A percentile compares a stretch with the other conserved stretches of the same genome.
These are phyloP conservation scores for Amphipoea lucens DNA, from an alignment of 2,888 invertebrate species.

Conservation along the genomic window DNA sequence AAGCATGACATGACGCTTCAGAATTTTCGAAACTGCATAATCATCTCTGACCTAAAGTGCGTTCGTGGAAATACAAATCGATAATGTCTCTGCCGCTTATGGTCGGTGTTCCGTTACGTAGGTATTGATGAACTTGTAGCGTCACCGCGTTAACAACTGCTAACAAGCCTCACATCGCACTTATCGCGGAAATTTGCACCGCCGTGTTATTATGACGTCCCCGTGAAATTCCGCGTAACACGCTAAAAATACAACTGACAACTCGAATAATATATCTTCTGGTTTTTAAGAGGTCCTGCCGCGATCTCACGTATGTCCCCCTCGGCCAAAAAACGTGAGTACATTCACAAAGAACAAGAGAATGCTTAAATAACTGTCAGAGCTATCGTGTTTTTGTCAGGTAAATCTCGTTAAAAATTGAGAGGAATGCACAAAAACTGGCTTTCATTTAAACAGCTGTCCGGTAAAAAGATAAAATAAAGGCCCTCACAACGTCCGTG, in stretches of 20 bases:
- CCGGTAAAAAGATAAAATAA: conserved; percentile 81
- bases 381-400: conserved; percentile 80
- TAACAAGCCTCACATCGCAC: conserved; percentile 74
- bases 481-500: conserved; percentile 74
- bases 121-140: conserved; percentile 69
- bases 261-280: conserved; percentile 62
- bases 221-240: conserved; percentile 62
- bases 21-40: conserved; percentile 74
- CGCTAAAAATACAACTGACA: conserved; percentile 59
- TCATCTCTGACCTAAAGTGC: conserved; percentile 72
- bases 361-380: conserved; percentile 84
- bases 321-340: conserved; percentile 69
- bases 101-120: conserved; percentile 71
- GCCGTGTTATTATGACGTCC: conserved; percentile 67
- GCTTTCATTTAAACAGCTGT: conserved; percentile 83
- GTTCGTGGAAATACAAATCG: conserved; percentile 72
- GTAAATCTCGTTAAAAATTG: conserved; percentile 83
- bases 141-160: conserved; percentile 75
- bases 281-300: conserved; percentile 67
- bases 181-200: conserved; percentile 68
- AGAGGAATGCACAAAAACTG: conserved; percentile 83
- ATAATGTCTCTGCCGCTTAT: conserved; percentile 70
- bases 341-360: conserved; percentile 74
- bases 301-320: conserved; percentile 71
- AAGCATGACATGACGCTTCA: conserved; percentile 76